Evolutionary conservation across 2,888 invertebrate species (phyloP), one percentile per base, ranked within the genome.

Genomic region (Limnephilus auricula): DNA sequence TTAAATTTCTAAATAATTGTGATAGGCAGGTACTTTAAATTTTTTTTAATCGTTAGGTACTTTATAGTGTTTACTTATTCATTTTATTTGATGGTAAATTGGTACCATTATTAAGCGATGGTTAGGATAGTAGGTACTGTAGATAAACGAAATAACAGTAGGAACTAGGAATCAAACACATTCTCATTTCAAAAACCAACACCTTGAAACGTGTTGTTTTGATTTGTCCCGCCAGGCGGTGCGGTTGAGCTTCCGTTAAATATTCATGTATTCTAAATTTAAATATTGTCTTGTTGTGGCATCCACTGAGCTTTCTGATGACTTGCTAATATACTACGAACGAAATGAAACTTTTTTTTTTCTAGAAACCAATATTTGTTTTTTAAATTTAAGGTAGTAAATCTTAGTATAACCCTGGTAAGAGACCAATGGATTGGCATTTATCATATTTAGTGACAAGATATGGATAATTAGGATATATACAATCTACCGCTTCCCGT

Each of bases 261-360:
- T 82, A 82, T 82, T 82, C 82, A 82, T 82, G 82, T 82, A 32
- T 82, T 32, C 82, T 34, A 32, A 82, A 82, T 82, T 82, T 82
- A 82, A 37, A 65, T 65, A 65, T 25, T 9, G 65, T n/a, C 65
- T n/a, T 65, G 65, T 65, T n/a, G 65, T 65, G 65, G 65, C 9
- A n/a, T 65, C n/a, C n/a, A 65, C 25, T 6, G 65, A 65, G 25
- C 25, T 25, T n/a, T 25, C 65, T 65, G 65, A 65, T 5, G 25
- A 25, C 9, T 25, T 25, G 25, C 65, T 25, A 65, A 25, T 65
- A 65, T 2, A 25, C 25, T 25, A 6, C 1, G 25, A 65, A 65
- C 1, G n/a, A 9, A 25, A 25, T 65, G 1, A 25, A n/a, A 25
- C 25, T 0, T 5, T 25, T 6, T n/a, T 65, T 25, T 6, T 9